These are phyloP conservation scores for Netelia inedita DNA, from an alignment of 2,888 invertebrate genomes.

Conservation along the genomic window DNA sequence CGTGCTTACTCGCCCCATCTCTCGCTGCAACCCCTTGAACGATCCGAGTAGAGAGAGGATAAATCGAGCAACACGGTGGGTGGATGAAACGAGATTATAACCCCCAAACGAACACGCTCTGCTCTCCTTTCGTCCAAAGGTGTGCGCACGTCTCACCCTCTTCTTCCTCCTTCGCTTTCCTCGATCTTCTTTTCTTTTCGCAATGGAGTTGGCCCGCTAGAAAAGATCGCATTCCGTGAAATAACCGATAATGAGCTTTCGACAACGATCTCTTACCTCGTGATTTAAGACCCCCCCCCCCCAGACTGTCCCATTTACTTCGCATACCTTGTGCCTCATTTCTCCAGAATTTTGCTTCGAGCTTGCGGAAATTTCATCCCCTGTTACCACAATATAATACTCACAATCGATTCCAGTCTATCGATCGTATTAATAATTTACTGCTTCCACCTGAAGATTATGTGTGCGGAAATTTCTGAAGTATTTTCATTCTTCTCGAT, in stretches of 20 bases:
- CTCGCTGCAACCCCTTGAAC: constrained; percentile 2
- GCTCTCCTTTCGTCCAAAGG: constrained; percentile 32
- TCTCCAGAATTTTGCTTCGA: constrained; percentile 10
- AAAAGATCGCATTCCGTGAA: constrained; percentile 20
- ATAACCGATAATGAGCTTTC: constrained; percentile 60
- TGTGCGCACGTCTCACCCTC: not conserved
- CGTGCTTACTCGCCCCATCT: not conserved
- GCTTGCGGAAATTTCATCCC: not conserved
- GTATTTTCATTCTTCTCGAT: no score
- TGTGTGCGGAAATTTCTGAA: no score
- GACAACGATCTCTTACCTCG: constrained; percentile 44
- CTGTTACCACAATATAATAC: not conserved
- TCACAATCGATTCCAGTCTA: constrained; percentile 1
- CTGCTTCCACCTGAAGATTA: no score
- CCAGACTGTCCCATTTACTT: not conserved
- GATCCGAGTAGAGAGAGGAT: not conserved
- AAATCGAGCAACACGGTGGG: constrained; percentile 30
- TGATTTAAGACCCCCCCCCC: not conserved
- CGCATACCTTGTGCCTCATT: not conserved
- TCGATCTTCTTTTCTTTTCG: not conserved
- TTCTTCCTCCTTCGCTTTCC: not conserved
- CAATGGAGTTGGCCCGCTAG: not conserved
- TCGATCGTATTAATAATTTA: constrained; percentile 19
- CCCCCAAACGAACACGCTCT: constrained; percentile 41
- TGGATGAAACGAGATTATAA: constrained; percentile 57